Evolutionary conservation across 2,888 invertebrate species (phyloP), one percentile per base, ranked within the genome.

Genomic region (Apodemia mormo): DNA sequence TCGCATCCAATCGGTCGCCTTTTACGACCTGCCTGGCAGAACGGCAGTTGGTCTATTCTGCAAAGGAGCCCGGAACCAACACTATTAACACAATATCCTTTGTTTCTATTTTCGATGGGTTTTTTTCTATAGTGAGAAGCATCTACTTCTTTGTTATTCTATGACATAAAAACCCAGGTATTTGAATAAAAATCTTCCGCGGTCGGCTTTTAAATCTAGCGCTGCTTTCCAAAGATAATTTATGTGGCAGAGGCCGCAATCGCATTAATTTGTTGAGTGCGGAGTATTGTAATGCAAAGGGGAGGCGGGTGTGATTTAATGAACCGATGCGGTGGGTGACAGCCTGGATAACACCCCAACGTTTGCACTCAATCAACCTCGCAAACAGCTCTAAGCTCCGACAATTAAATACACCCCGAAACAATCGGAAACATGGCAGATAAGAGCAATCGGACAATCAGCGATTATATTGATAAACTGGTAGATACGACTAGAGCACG

Each of bases 351-450:
- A 90, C 92, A 87, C 91, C 89, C 90, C 87, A 84, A 88, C 88
- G 88, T 89, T 91, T 88, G 90, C 91, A 91, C 92, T 92, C 91
- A 92, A 92, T 92, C 92, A 92, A 86, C 85, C 90, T 86, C 86
- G 89, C 92, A 90, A 92, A 91, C 92, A 92, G 85, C 88, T 85
- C 88, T 88, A 87, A 90, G 86, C 89, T 85, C 81, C 82, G 82
- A 88, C 90, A 90, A 92, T 92, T 92, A 92, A 90, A 91, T 90
- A 90, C 87, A 87, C 85, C 84, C 82, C 82, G 86, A 90, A 90
- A 91, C 91, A 91, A 90, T 89, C 84, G 83, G 83, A 85, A 85
- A 87, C 89, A 86, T 78, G 80, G 78, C 80, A 82, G 90, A 89
- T 88, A 90, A 90, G 85, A 85, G 82, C 87, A 86, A 87, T 87